Evolutionary conservation across 2,113 vertebrate genomes (phyloP), one percentile per base, ranked within the genome.

Genomic region (Colossoma macropomum): DNA sequence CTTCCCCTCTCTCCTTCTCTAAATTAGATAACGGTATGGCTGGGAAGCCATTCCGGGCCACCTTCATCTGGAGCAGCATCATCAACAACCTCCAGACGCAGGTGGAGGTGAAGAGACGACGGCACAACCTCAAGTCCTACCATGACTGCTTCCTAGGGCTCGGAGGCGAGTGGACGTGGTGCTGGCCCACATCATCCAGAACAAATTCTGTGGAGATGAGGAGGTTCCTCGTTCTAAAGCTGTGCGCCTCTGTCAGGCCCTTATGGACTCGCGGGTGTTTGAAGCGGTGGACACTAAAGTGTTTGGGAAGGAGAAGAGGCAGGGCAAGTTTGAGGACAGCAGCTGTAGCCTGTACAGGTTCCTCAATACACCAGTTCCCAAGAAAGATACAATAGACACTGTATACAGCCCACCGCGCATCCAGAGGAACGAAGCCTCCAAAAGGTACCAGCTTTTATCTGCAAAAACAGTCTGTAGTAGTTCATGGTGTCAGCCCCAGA

Each of bases 261-360:
- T 99, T 63, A 98, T 99, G 97, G 98, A 99, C 84, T 96, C 96
- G 19, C 96, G 96, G 89, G 96, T 98, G 28, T 98, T 99, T 73
- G 98, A 99, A 91, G 94, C 96, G 0, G 96, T 99, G 87, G 96
- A 96, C 0, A 94, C 95, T 0, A 95, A 90, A 86, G 95, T 97
- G 38, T 99, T 99, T 30, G 95, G 96, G 48, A 98, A 96, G 90
- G 98, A 99, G 75, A 98, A 97, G 83, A 96, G 95, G 48, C 89
- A 66, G 2, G 93, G 90, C 8, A 91, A 93, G 0, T 99, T 99
- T 80, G 97, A 98, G 84, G 98, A 99, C 90, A 97, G 96, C 56
- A 96, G 96, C 82, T 96, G 92, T 90, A 98, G 97, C 87, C 92
- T 99, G 83, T 99, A 99, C 87, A 92, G 97, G 28, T 98, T 99